Conservation (phyloP, 1,140 invertebrate species). For the Limonius californicus region DNA sequence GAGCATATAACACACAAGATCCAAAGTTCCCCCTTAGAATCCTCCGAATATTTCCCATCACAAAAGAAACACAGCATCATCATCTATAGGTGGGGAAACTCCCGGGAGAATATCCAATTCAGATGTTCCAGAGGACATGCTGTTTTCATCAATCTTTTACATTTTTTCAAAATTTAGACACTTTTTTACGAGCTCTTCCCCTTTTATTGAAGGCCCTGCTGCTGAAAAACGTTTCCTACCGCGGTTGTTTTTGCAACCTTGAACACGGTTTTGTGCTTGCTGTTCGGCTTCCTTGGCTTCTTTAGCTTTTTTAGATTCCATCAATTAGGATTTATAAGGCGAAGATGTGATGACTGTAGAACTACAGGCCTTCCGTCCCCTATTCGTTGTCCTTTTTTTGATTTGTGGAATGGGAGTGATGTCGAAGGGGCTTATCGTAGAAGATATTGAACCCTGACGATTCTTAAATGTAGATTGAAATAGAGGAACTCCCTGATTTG, state of each 20-base stretch:
- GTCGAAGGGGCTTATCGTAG: not conserved
- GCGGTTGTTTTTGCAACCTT: not conserved
- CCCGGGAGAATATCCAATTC: not conserved
- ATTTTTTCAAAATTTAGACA: not conserved
- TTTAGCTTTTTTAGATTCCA: not conserved
- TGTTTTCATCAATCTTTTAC: not conserved
- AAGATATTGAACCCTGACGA: not conserved
- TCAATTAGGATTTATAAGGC: not conserved
- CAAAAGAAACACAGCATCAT: not conserved
- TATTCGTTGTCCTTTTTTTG: not conserved
- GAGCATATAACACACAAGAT: not conserved
- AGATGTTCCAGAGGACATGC: not conserved
- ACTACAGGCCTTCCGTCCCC: not conserved
- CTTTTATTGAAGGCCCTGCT: not conserved
- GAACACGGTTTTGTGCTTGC: not conserved
- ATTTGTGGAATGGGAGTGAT: not conserved
- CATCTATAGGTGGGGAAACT: not conserved
- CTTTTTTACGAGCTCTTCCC: not conserved
- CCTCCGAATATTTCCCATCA: not conserved
- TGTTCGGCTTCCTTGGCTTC: not conserved
- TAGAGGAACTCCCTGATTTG: not conserved
- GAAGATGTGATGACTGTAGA: not conserved
- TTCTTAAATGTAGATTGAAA: not conserved
- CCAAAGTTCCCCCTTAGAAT: not conserved
- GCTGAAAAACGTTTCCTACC: not conserved